Percentiles rank a stretch among this genome's conserved stretches.
These are phyloP conservation scores for Nomada flava DNA, from an alignment of 2,888 invertebrate species.

Conservation along the genomic window DNA sequence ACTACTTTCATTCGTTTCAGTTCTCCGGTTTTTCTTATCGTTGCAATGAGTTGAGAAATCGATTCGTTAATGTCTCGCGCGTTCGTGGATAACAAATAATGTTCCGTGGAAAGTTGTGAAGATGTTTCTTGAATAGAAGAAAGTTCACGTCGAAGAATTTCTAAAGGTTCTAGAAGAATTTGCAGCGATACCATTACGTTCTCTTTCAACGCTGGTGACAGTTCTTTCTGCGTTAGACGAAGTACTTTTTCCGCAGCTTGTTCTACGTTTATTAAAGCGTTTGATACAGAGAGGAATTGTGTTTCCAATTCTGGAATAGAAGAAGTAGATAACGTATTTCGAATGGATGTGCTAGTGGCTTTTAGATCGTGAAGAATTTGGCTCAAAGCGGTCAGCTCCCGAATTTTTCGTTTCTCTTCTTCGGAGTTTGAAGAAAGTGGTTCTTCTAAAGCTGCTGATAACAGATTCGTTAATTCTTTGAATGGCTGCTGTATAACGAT, in stretches of 20 bases:
- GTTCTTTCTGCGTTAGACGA: conserved; percentile 39
- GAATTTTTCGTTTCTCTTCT: conserved; percentile 59
- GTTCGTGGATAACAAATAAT: background rate
- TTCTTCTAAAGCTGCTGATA: conserved; percentile 48
- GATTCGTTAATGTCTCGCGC: conserved; percentile 12
- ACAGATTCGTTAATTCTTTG: conserved; percentile 55
- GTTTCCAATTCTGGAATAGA: conserved; percentile 31
- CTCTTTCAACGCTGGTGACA: conserved; percentile 58
- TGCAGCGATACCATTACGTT: conserved; percentile 59
- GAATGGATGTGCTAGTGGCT: conserved; percentile 51
- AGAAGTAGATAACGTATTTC: conserved; percentile 18
- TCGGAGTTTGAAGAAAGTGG: conserved; percentile 57
- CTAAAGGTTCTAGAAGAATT: conserved; percentile 62
- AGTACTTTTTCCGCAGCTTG: conserved; percentile 46
- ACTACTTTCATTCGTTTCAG: conserved; percentile 29
- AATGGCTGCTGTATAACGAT: conserved; percentile 58
- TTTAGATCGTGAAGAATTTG: conserved; percentile 65
- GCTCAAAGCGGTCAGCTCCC: conserved; percentile 58
- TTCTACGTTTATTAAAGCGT: conserved; percentile 41
- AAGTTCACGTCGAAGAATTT: conserved; percentile 35
- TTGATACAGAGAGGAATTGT: conserved; percentile 17
- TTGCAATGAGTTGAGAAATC: conserved; percentile 11
- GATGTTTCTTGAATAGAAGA: background rate
- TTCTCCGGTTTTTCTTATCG: conserved; percentile 29
- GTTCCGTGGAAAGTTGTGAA: background rate